Evolutionary conservation across 2,888 invertebrate species (phyloP).

Genomic region (Zaprionus lineosus): DNA sequence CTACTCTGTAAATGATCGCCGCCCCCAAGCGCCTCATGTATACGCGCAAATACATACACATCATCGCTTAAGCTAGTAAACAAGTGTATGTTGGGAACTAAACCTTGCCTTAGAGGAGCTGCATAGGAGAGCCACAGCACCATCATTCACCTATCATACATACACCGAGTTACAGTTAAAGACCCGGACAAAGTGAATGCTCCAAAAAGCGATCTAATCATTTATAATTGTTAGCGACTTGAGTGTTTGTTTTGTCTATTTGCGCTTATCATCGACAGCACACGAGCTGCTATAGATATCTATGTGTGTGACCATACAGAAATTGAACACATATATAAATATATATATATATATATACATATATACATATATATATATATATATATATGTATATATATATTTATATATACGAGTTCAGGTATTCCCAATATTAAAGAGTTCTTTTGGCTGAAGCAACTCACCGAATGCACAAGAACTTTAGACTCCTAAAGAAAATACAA

Average conservation of each 20-base stretch:
- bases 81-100: conserved; percentile 4
- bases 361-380: neutral
- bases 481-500: too few species aligned
- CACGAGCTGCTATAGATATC: conserved; percentile 50
- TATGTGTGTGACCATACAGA: conserved; percentile 32
- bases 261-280: conserved; percentile 72
- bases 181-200: conserved; percentile 70
- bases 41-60: too few species aligned
- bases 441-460: conserved; percentile 3
- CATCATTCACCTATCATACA: conserved; percentile 40
- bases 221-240: conserved; percentile 75
- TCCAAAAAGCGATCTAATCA: conserved; percentile 77
- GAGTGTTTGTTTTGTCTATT: conserved; percentile 73
- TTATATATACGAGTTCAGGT: too few species aligned
- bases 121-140: conserved; percentile 18
- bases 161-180: conserved; percentile 66
- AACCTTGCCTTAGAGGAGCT: conserved; percentile 29
- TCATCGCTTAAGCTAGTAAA: neutral
- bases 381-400: neutral
- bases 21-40: too few species aligned
- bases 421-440: conserved; percentile 8
- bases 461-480: conserved; percentile 6
- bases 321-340: too few species aligned
- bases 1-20: conserved; percentile 24
- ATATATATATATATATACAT: conserved; percentile 18